These are phyloP conservation scores for Spodoptera litura DNA, from an alignment of 1,140 invertebrate species.

Conservation along the genomic window DNA sequence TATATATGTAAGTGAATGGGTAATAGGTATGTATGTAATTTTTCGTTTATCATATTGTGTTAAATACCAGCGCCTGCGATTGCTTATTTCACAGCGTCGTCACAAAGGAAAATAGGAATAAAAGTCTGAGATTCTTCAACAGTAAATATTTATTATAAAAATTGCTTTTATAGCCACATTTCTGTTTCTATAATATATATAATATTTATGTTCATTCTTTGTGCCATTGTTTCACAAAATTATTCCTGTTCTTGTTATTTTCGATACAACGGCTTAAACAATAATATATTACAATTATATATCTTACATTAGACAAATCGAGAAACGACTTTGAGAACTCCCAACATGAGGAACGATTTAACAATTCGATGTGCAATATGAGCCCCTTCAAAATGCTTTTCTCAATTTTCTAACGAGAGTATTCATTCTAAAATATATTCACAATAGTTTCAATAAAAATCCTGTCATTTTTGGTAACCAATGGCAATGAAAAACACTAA, in stretches of 20 bases:
- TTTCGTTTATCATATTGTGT: no score
- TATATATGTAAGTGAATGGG: no score
- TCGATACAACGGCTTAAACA: constrained; percentile 85
- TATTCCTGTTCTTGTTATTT: constrained; percentile 86
- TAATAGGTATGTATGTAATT: no score
- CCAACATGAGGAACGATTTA: constrained; percentile 76
- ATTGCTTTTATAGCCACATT: constrained; percentile 86
- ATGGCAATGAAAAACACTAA: constrained; percentile 84
- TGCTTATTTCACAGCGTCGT: background rate
- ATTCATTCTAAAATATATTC: constrained; percentile 83
- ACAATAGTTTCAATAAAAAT: constrained; percentile 82
- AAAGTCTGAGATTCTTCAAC: constrained; percentile 79
- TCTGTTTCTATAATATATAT: constrained; percentile 86
- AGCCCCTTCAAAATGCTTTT: constrained; percentile 72
- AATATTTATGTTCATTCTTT: constrained; percentile 86
- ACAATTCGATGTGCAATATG: constrained; percentile 83
- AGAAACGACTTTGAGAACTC: constrained; percentile 76
- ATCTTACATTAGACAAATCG: constrained; percentile 74
- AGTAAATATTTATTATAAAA: constrained; percentile 87
- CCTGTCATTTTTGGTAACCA: constrained; percentile 86
- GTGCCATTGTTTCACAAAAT: constrained; percentile 86
- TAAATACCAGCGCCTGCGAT: no score
- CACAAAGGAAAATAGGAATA: constrained; percentile 55
- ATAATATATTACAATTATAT: constrained; percentile 85
- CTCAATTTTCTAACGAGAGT: constrained; percentile 76